Percentiles rank a stretch among this genome's conserved stretches.
Evolutionary conservation across 2,797 vertebrate species (phyloP).

Genomic region (Xenentodon cancila): DNA sequence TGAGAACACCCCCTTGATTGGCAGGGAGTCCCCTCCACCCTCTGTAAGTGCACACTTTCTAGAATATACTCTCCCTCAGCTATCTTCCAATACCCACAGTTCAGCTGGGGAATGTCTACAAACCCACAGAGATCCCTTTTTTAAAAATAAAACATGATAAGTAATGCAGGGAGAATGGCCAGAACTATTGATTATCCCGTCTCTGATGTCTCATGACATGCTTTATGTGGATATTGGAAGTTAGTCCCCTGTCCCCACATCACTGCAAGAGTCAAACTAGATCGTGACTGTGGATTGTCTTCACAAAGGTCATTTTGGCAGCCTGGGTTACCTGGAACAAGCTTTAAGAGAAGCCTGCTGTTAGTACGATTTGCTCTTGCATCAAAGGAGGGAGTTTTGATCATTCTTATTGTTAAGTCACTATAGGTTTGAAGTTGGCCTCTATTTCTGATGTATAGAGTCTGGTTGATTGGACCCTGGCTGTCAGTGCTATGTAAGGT

Average conservation of each 20-base stretch:
- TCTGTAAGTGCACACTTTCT: conserved; percentile 94
- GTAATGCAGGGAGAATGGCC: neutral
- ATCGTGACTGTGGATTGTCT: conserved; percentile 51
- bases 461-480: conserved; percentile 55
- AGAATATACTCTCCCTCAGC: conserved; percentile 74
- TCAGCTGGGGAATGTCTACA: conserved; percentile 39
- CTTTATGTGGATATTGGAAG: conserved; percentile 76
- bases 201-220: conserved; percentile 9
- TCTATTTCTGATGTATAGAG: conserved; percentile 79
- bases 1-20: conserved; percentile 99
- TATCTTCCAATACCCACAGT: conserved; percentile 74
- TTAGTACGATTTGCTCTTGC: conserved; percentile 34
- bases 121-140: conserved; percentile 15
- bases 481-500: conserved; percentile 29
- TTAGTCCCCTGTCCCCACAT: conserved; percentile 59
- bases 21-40: conserved; percentile 98
- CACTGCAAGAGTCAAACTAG: conserved; percentile 64
- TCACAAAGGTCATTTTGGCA: conserved; percentile 79
- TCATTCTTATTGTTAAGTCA: conserved; percentile 35
- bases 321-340: conserved; percentile 63
- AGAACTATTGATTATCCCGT: neutral
- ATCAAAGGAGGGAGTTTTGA: conserved; percentile 46
- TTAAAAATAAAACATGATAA: neutral
- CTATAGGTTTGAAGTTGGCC: conserved; percentile 46
- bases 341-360: conserved; percentile 38